Evolutionary conservation across 30 jellyfish, hydroid and myxozoan genomes (phyloP).

Genomic region (Chrysaora quinquecirrha): DNA sequence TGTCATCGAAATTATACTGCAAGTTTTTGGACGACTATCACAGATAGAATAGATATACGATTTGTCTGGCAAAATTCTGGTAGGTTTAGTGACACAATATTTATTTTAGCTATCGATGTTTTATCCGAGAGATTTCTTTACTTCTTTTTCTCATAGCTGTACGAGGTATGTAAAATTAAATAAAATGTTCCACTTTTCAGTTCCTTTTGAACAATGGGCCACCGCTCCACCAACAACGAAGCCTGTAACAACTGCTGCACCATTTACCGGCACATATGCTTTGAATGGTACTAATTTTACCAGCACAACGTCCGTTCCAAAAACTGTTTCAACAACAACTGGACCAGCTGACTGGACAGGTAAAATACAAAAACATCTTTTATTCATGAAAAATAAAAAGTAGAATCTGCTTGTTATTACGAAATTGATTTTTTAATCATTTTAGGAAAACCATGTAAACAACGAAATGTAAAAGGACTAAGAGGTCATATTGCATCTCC

Average conservation of each 20-base stretch:
- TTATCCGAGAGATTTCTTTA: too few species aligned
- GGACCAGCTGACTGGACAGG: conserved; percentile 43
- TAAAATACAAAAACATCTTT: too few species aligned
- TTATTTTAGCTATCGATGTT: too few species aligned
- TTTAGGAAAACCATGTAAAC: conserved; percentile 58
- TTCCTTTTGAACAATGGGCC: conserved; percentile 85
- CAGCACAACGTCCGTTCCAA: conserved; percentile 27
- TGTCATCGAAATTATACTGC: conserved; percentile 76
- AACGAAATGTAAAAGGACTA: conserved; percentile 8
- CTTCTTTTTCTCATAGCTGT: too few species aligned
- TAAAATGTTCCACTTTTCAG: too few species aligned
- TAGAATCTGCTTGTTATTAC: too few species aligned
- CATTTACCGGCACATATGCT: background rate
- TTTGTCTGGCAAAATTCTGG: conserved; percentile 49
- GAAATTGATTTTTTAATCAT: too few species aligned
- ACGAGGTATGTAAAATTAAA: too few species aligned
- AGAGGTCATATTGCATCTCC: conserved; percentile 76
- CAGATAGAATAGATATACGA: conserved; percentile 55
- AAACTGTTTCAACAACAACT: conserved; percentile 26
- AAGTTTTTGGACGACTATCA: conserved; percentile 64
- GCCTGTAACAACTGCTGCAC: conserved; percentile 59
- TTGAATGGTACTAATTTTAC: conserved; percentile 21
- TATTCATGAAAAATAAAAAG: too few species aligned
- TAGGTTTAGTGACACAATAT: too few species aligned
- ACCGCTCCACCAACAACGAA: conserved; percentile 76